Percentiles rank a stretch among this genome's conserved stretches.
These are phyloP conservation scores for Prionailurus viverrinus DNA, from an alignment of 2,113 vertebrate genomes.

Conservation along the genomic window DNA sequence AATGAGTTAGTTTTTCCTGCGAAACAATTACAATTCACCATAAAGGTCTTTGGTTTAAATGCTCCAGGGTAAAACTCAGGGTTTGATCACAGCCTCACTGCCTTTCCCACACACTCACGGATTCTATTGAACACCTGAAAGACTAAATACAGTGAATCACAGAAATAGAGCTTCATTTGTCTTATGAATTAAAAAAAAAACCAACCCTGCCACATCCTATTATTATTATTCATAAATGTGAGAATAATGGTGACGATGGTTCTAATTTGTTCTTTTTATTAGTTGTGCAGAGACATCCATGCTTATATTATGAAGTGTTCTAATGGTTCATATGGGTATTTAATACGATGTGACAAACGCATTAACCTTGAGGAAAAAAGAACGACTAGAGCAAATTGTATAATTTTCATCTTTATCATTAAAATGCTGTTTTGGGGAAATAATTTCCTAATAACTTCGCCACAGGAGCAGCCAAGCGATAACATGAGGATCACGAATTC, in stretches of 20 bases:
- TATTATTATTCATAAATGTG: background rate
- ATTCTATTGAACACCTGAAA: background rate
- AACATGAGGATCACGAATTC: background rate
- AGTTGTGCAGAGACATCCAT: background rate
- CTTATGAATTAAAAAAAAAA: background rate
- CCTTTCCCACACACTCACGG: background rate
- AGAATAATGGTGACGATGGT: background rate
- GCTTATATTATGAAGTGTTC: background rate
- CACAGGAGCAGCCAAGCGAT: background rate
- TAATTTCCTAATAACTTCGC: slow-evolving; percentile 46
- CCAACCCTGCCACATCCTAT: background rate
- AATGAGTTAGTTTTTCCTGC: background rate
- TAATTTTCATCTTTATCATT: slow-evolving; percentile 58
- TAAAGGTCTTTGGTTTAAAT: background rate
- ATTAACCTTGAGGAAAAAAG: slow-evolving; percentile 69
- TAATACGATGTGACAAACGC: slow-evolving; percentile 55
- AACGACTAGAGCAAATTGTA: slow-evolving; percentile 56
- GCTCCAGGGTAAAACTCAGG: background rate
- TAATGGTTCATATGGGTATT: background rate
- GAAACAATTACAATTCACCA: background rate
- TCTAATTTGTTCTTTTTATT: slow-evolving; percentile 29
- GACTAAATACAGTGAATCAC: background rate
- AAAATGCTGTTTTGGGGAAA: slow-evolving; percentile 57
- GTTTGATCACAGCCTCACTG: background rate
- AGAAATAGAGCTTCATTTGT: background rate